phyloP scores from a whole-genome alignment of 1,140 invertebrate genomes.

The Chlorops oryzae region DNA sequence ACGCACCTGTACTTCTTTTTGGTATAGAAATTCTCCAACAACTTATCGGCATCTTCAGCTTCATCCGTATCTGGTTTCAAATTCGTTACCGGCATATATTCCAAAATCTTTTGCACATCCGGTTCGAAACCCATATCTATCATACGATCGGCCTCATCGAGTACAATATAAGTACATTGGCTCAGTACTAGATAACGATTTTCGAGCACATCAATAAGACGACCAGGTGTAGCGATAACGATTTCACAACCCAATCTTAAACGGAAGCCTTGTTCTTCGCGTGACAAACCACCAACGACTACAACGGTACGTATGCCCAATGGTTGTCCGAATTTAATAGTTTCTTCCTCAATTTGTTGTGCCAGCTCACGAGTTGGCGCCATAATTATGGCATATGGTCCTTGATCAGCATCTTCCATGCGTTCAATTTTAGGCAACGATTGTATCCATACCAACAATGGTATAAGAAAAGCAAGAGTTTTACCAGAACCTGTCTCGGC shows the following conservation, averaged over 20 bases:
- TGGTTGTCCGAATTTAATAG: constrained; percentile 92
- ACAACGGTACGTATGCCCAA: constrained; percentile 95
- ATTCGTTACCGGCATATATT: constrained; percentile 98
- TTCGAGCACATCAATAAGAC: constrained; percentile 97
- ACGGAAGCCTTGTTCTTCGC: constrained; percentile 98
- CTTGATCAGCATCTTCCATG: constrained; percentile 86
- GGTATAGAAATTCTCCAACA: constrained; percentile 91
- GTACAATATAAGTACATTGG: constrained; percentile 91
- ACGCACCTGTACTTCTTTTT: constrained; percentile 82
- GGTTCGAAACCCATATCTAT: constrained; percentile 99
- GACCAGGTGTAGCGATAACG: constrained; percentile 99
- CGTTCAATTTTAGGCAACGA: constrained; percentile 93
- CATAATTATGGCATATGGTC: constrained; percentile 98
- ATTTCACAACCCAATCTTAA: constrained; percentile 97
- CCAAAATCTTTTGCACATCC: constrained; percentile 96
- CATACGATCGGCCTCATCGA: constrained; percentile 96
- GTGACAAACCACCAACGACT: constrained; percentile 94
- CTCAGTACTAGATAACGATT: constrained; percentile 95
- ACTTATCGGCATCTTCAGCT: constrained; percentile 88
- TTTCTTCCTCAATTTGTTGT: constrained; percentile 99
- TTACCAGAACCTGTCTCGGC: constrained; percentile 98
- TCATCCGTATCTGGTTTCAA: constrained; percentile 98
- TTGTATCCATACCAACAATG: constrained; percentile 96
- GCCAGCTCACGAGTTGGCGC: constrained; percentile 98
- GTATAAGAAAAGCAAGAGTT: constrained; percentile 97